phyloP scores from a whole-genome alignment of 2,888 invertebrate genomes.

The Philopedon plagiatum region DNA sequence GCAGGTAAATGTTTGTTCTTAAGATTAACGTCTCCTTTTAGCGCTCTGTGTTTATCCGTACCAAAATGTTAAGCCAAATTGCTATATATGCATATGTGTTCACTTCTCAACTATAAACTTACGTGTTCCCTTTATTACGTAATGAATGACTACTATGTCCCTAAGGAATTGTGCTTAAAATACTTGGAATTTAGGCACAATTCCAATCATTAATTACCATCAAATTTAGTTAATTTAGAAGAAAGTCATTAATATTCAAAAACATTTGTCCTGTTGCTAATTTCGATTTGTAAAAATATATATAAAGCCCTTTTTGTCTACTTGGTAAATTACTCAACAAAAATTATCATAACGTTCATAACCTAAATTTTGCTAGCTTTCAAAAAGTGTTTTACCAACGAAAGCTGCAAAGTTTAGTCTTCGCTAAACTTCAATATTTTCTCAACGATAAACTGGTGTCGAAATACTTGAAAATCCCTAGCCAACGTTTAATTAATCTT shows the following conservation, averaged over 20 bases:
- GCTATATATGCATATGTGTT: constrained; percentile 16
- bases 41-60: constrained; percentile 39
- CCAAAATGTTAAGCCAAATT: constrained; percentile 36
- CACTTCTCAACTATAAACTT: constrained; percentile 2
- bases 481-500: constrained; percentile 35
- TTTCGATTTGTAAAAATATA: too few relatives aligned
- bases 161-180: neutral
- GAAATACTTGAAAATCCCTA: constrained; percentile 29
- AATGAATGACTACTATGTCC: neutral
- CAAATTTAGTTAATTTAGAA: too few relatives aligned
- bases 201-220: too few relatives aligned
- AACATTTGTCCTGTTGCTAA: too few relatives aligned
- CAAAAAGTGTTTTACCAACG: neutral
- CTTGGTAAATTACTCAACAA: neutral
- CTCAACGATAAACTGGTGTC: constrained; percentile 27
- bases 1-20: constrained; percentile 45
- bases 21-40: constrained; percentile 47
- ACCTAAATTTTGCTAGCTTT: neutral
- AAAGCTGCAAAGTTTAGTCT: neutral
- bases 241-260: too few relatives aligned
- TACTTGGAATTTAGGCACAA: too few relatives aligned
- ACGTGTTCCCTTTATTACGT: constrained; percentile 1
- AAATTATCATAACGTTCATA: too few relatives aligned
- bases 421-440: constrained; percentile 21
- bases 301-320: neutral